Evolutionary conservation across 2,113 vertebrate genomes (phyloP), one percentile per base, ranked within the genome.

Genomic region (Potamarius usumacintae): DNA sequence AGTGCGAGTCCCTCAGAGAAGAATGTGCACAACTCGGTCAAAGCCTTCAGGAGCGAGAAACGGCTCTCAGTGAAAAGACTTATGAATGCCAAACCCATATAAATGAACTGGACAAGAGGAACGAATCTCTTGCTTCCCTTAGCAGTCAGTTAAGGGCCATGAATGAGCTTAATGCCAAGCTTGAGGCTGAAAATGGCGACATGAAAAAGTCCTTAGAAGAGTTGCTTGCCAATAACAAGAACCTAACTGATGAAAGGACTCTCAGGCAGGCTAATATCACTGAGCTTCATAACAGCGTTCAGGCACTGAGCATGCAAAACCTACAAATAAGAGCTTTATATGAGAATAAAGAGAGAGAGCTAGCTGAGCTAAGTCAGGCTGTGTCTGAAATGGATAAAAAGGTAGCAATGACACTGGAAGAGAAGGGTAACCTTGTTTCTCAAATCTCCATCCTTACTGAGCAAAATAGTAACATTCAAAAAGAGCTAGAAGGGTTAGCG

Each of bases 51-150:
- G 92, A 94, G 69, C 95, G 91, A 92, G 94, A 95, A 11, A 52
- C 88, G 67, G 55, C 85, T 10, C 25, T 96, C 5, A 91, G 62
- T 77, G 91, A 85, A 74, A 88, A 93, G 14, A 82, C 74, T 0
- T 60, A 71, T 0, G 92, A 96, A 71, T 90, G 94, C 30, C 89
- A 95, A 18, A 92, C 65, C 8, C 89, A 95, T 55, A 92, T 87
- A 50, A 93, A 92, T 0, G 94, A 97, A 91, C 77, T 95, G 90
- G 84, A 89, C n/a, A 92, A 94, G 82, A 94, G 93, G 65, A 93
- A 79, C 0, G 93, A 95, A 34, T 94, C 95, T 0, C 91, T 89
- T n/a, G 18, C 86, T 1, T 77, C 78, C 0, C 93, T 97, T 84
- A 94, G 89, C 88, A 90, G 89, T 86, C 94, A 95, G 89, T 62